phyloP scores from a whole-genome alignment of 2,797 vertebrate species.

The Liasis olivaceus region DNA sequence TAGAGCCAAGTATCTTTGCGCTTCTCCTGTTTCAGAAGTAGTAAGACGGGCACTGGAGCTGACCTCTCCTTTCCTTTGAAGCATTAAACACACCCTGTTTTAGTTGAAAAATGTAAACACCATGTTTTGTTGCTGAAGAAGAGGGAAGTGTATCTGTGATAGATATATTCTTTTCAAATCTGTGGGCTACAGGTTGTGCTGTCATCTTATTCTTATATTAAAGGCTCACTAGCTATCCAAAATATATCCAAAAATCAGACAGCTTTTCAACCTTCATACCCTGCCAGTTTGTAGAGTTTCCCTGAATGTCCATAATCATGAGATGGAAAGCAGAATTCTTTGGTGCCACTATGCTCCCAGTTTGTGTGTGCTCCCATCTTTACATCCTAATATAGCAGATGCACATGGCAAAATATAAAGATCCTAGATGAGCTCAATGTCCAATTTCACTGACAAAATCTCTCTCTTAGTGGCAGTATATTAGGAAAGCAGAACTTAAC shows the following conservation, averaged over 20 bases:
- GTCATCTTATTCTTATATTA: not conserved
- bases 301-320: not conserved
- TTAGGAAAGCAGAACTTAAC: not conserved
- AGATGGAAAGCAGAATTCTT: slow-evolving; percentile 40
- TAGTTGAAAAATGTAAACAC: slow-evolving; percentile 15
- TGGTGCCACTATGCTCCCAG: slow-evolving; percentile 29
- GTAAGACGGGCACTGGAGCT: not conserved
- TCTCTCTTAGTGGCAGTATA: not conserved
- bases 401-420: slow-evolving; percentile 23
- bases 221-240: not conserved
- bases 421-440: not conserved
- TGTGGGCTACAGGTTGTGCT: not conserved
- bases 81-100: slow-evolving; percentile 1
- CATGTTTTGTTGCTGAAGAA: not conserved
- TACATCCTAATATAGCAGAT: not conserved
- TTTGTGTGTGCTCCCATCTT: not conserved
- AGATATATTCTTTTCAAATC: slow-evolving; percentile 18
- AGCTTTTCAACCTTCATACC: not conserved
- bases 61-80: not conserved
- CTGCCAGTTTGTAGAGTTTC: slow-evolving; percentile 15
- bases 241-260: not conserved
- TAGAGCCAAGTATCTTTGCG: slow-evolving; percentile 20
- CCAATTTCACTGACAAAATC: slow-evolving; percentile 4
- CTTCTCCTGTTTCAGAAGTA: slow-evolving; percentile 21
- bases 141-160: not conserved